Evolutionary conservation across 2,888 invertebrate species (phyloP).

Genomic region (Drosophila leonis): DNA sequence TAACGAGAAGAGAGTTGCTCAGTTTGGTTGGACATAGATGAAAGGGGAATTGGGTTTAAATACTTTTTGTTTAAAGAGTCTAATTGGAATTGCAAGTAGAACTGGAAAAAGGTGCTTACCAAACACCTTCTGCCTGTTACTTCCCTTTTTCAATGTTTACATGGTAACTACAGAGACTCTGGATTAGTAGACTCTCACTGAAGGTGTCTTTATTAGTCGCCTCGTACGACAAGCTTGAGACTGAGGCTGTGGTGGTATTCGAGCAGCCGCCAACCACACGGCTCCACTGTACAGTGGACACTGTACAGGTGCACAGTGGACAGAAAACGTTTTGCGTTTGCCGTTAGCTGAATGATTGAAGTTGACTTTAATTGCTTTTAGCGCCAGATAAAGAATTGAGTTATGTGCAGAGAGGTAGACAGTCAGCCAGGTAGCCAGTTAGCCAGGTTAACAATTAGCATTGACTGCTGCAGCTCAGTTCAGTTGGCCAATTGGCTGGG

Average conservation of each 20-base stretch:
- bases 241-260: not conserved
- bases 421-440: conserved; percentile 22
- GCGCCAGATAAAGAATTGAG: conserved; percentile 45
- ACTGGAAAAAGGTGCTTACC: too few relatives aligned
- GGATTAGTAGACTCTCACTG: too few relatives aligned
- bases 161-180: too few relatives aligned
- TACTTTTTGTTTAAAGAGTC: too few relatives aligned
- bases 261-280: not conserved
- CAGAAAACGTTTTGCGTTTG: conserved; percentile 20
- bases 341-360: conserved; percentile 32
- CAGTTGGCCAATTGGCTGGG: conserved; percentile 20
- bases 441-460: conserved; percentile 33
- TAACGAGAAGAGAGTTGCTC: too few relatives aligned
- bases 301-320: not conserved
- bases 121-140: not conserved
- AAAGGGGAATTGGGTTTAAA: too few relatives aligned
- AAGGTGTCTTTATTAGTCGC: conserved; percentile 2
- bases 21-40: too few relatives aligned
- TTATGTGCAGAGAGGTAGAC: conserved; percentile 26
- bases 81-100: too few relatives aligned
- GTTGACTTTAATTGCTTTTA: conserved; percentile 18
- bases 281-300: not conserved
- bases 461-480: conserved; percentile 5
- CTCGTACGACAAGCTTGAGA: not conserved
- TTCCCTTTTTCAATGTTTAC: not conserved